Evolutionary conservation across 2,797 vertebrate genomes (phyloP).

Genomic region (Denticeps clupeoides): DNA sequence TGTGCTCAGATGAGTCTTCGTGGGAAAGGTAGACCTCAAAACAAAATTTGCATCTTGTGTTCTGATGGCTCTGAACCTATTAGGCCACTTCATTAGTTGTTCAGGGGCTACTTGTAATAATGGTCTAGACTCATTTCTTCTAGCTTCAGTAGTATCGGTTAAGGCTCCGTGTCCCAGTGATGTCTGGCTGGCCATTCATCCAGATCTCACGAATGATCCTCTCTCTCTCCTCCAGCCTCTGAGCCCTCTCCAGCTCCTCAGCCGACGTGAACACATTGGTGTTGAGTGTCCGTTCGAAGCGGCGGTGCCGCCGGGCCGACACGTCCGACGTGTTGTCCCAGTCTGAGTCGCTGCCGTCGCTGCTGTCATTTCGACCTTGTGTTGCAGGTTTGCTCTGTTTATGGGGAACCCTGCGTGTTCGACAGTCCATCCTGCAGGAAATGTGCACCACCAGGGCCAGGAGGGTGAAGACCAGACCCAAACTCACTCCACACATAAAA

Average conservation of each 20-base stretch:
- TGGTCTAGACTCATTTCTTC: neutral
- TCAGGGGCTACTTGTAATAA: no score
- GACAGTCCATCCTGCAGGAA: slow-evolving; percentile 77
- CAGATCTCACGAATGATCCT: slow-evolving; percentile 80
- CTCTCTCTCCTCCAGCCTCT: slow-evolving; percentile 75
- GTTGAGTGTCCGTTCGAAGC: slow-evolving; percentile 77
- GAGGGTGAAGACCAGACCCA: slow-evolving; percentile 77
- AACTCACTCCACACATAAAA: slow-evolving; percentile 78
- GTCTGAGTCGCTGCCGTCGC: slow-evolving; percentile 56
- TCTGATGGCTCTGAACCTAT: no score
- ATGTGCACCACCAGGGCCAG: slow-evolving; percentile 76
- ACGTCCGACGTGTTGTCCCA: slow-evolving; percentile 67
- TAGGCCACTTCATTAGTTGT: no score
- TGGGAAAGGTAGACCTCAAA: no score
- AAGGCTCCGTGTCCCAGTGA: slow-evolving; percentile 76
- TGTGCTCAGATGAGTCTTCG: no score
- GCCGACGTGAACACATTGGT: slow-evolving; percentile 76
- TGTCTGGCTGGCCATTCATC: slow-evolving; percentile 88
- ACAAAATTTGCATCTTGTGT: no score
- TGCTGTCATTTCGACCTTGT: no score
- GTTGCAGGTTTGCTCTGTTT: slow-evolving; percentile 39
- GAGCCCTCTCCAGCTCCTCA: slow-evolving; percentile 72
- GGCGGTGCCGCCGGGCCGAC: slow-evolving; percentile 67
- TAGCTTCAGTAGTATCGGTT: slow-evolving; percentile 78
- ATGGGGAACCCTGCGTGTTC: neutral